Base-by-base conservation (phyloP, 2,113 vertebrate genomes). In the Promerops cafer region DNA sequence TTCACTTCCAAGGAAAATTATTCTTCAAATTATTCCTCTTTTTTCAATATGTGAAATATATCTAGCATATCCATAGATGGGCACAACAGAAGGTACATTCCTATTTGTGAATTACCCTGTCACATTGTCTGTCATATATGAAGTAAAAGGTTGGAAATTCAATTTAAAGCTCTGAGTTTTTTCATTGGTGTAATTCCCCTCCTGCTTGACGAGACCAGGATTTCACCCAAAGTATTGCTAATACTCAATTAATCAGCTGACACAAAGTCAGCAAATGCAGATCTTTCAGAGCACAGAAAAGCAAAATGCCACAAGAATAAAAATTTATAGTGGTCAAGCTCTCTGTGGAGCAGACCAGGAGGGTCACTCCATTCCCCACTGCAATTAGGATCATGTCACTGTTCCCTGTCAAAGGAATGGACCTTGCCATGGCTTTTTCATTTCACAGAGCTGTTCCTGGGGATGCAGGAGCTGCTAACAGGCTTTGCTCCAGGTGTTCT, bases 401-500 rank as follows among this genome's bases (percentile, higher is more conserved):
- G 57, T 80, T 95, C 87, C 84, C 79, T 87, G 79, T 91, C 93
- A 97, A 86, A 97, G 65, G 53, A 93, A 89, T n/a, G 81, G 86
- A 75, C 75, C 35, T 93, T 90, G 65, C 87, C 81, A 61, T 10
- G 22, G n/a, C n/a, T 93, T 72, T 93, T 93, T 94, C 64, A 86
- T 66, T 93, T 84, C 40, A 44, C 61, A 79, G 84, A 94, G 39
- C 87, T 82, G 18, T 91, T 97, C 78, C 89, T 92, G 79, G 76
- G 91, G 90, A 83, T 66, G 79, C 90, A 94, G 93, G 68, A 97
- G 90, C 93, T 2, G 11, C 90, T 77, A 69, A 91, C 84, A 95
- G 89, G 63, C 91, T 95, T 89, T 93, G 63, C 79, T 96, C 92
- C 96, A 94, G 85, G 95, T 96, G 93, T 93, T 97, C 93, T 94